Conservation (phyloP, 2,888 invertebrate species). For the Lydus trimaculatus region DNA sequence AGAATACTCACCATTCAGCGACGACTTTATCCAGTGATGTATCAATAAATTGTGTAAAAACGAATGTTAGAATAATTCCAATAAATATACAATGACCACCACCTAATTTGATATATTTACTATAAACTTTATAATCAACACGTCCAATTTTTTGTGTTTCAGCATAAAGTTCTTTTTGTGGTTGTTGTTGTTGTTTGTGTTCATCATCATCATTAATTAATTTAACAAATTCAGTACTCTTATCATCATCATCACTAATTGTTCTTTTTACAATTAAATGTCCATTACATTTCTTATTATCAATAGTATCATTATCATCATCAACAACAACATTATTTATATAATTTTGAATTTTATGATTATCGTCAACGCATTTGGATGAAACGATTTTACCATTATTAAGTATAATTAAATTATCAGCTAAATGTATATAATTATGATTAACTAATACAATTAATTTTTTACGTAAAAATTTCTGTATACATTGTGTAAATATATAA, state of each 20-base stretch:
- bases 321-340: slow-evolving; percentile 57
- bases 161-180: slow-evolving; percentile 21
- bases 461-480: slow-evolving; percentile 63
- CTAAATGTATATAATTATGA: slow-evolving; percentile 60
- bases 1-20: slow-evolving; percentile 30
- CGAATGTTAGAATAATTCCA: slow-evolving; percentile 19
- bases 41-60: slow-evolving; percentile 22
- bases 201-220: slow-evolving; percentile 15
- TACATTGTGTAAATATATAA: slow-evolving; percentile 73
- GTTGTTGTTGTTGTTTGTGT: slow-evolving; percentile 9
- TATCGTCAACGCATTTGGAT: slow-evolving; percentile 69
- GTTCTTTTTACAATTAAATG: background rate
- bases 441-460: slow-evolving; percentile 65
- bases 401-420: slow-evolving; percentile 61
- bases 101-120: slow-evolving; percentile 34
- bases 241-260: slow-evolving; percentile 7
- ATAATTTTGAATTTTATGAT: slow-evolving; percentile 74
- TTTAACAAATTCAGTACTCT: slow-evolving; percentile 18
- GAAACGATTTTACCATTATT: slow-evolving; percentile 40
- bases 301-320: slow-evolving; percentile 9
- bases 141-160: slow-evolving; percentile 27
- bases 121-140: slow-evolving; percentile 33
- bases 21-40: slow-evolving; percentile 31
- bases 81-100: slow-evolving; percentile 31
- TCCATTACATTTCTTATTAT: background rate